Conservation (phyloP, 2,113 vertebrate species). For the western clawed frog (Xenopus tropicalis) region UCB_Xtro_10.0 CM004443.2:75404001-75404500, state of each 20-base stretch:
- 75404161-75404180: slow-evolving; percentile 26
- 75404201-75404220: not conserved
- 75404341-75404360: no score
- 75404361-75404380: no score
- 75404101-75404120: slow-evolving; percentile 32
- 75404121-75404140: slow-evolving; percentile 29
- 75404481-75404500: no score
- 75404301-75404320: no score
- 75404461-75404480: no score
- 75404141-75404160: slow-evolving; percentile 10
- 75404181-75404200: slow-evolving; percentile 13
- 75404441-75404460: no score
- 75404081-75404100: slow-evolving; percentile 32
- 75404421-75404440: no score
- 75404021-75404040: slow-evolving; percentile 19
- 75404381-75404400: no score
- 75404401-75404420: no score
- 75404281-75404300: no score
- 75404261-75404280: not conserved
- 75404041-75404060: slow-evolving; percentile 24
- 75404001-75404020: not conserved
- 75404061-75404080: slow-evolving; percentile 36
- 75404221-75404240: not conserved
- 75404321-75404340: no score
- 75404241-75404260: not conserved